A percentile compares a stretch with the other conserved stretches of the same genome.
Conservation (phyloP, 1,140 invertebrate genomes). For the Trypoxylus dichotomus region DNA sequence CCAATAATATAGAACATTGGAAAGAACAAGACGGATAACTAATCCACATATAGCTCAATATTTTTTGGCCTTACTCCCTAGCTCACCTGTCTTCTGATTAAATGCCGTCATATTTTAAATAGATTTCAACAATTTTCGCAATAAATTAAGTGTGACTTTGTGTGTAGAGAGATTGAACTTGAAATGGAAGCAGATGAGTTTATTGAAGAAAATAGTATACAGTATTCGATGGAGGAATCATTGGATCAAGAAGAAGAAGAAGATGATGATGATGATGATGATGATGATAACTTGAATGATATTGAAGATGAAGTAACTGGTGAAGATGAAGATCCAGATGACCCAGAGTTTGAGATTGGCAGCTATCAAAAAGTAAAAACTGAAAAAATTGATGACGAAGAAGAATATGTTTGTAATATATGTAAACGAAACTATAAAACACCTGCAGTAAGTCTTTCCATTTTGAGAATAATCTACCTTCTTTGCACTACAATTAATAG, state of each 20-base stretch:
- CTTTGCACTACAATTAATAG: no score
- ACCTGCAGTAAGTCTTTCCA: slow-evolving; percentile 44
- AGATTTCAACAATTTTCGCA: not conserved
- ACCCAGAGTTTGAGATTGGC: slow-evolving; percentile 41
- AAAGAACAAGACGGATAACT: no score
- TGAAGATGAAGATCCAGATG: slow-evolving; percentile 41
- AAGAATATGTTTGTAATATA: slow-evolving; percentile 42
- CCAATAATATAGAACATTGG: no score
- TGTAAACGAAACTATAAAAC: slow-evolving; percentile 48
- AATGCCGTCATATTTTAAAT: not conserved
- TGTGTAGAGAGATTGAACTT: slow-evolving; percentile 16
- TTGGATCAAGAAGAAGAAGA: slow-evolving; percentile 40
- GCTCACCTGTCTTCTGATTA: no score
- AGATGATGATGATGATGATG: slow-evolving; percentile 44
- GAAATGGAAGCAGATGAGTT: slow-evolving; percentile 9
- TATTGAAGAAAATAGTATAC: not conserved
- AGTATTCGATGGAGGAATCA: slow-evolving; percentile 4
- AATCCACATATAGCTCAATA: no score
- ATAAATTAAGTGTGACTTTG: not conserved
- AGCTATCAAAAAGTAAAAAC: slow-evolving; percentile 25
- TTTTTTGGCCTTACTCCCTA: no score
- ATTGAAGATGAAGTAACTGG: slow-evolving; percentile 32
- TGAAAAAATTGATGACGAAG: slow-evolving; percentile 17
- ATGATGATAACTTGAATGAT: not conserved
- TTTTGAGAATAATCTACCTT: no score